These are phyloP conservation scores for Acrobeloides nanus DNA, from an alignment of 2,888 invertebrate genomes.

Conservation along the genomic window DNA sequence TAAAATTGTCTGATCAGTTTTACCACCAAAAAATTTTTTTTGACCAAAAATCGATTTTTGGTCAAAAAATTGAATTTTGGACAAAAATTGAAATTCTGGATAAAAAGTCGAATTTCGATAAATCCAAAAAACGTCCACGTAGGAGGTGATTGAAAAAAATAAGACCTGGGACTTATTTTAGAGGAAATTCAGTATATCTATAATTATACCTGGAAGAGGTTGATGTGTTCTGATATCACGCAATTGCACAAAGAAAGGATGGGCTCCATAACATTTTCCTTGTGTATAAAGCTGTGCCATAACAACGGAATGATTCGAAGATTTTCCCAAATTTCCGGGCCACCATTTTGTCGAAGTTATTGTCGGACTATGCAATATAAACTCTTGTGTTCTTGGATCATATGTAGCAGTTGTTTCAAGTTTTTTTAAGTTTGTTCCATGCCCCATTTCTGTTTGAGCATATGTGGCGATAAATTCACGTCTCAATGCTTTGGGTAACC, in stretches of 20 bases:
- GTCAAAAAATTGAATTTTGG: too few species aligned
- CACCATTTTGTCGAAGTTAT: conserved; percentile 89
- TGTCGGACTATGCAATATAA: conserved; percentile 77
- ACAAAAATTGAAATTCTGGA: too few species aligned
- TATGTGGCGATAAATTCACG: conserved; percentile 83
- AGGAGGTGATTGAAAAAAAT: not conserved
- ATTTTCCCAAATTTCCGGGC: conserved; percentile 92
- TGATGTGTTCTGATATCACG: conserved; percentile 78
- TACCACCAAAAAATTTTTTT: too few species aligned
- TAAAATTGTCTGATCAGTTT: too few species aligned
- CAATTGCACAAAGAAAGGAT: conserved; percentile 84
- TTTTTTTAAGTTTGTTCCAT: conserved; percentile 75
- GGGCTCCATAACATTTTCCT: conserved; percentile 74
- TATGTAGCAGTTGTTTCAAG: conserved; percentile 88
- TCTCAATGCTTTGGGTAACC: conserved; percentile 75
- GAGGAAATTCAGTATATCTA: not conserved
- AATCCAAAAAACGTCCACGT: not conserved
- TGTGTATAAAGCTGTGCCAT: conserved; percentile 64
- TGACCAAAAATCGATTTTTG: too few species aligned
- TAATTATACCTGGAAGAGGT: conserved; percentile 61
- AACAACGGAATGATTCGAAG: conserved; percentile 82
- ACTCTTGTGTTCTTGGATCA: conserved; percentile 73
- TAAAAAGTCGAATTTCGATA: too few species aligned
- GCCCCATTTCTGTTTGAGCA: conserved; percentile 93
- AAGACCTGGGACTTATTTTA: too few species aligned